Evolutionary conservation across 2,888 invertebrate genomes (phyloP).

Genomic region (Patella caerulea): DNA sequence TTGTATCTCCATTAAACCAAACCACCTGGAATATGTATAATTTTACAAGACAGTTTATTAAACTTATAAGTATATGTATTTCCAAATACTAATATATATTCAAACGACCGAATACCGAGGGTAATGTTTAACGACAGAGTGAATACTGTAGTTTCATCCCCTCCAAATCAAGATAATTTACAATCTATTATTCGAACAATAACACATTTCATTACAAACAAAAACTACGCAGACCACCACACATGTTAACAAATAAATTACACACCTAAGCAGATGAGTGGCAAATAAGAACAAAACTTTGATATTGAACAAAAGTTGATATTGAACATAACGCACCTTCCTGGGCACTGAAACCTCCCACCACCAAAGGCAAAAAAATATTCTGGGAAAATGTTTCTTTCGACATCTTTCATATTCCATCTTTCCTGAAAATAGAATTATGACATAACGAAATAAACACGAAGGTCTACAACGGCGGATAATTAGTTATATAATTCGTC

Average conservation of each 20-base stretch:
- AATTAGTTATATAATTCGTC: too few relatives aligned
- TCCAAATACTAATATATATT: too few relatives aligned
- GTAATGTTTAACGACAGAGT: too few relatives aligned
- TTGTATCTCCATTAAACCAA: conserved; percentile 66
- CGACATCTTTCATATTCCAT: conserved; percentile 48
- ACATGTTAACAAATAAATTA: too few relatives aligned
- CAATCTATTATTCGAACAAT: too few relatives aligned
- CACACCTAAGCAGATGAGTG: background rate
- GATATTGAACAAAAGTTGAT: too few relatives aligned
- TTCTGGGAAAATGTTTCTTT: conserved; percentile 56
- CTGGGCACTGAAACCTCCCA: conserved; percentile 67
- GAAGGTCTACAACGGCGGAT: too few relatives aligned
- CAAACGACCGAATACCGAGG: too few relatives aligned
- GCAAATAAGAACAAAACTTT: background rate
- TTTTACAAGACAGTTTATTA: background rate
- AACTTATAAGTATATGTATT: background rate
- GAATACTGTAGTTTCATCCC: too few relatives aligned
- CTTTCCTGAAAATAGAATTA: conserved; percentile 44
- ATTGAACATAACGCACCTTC: conserved; percentile 49
- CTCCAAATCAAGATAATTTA: too few relatives aligned
- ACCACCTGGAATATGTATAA: conserved; percentile 56
- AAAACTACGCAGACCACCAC: too few relatives aligned
- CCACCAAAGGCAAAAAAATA: conserved; percentile 67
- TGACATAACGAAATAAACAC: background rate
- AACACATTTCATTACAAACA: too few relatives aligned